Evolutionary conservation across 2,113 vertebrate genomes (phyloP).

Genomic region (Ophiodon elongatus): DNA sequence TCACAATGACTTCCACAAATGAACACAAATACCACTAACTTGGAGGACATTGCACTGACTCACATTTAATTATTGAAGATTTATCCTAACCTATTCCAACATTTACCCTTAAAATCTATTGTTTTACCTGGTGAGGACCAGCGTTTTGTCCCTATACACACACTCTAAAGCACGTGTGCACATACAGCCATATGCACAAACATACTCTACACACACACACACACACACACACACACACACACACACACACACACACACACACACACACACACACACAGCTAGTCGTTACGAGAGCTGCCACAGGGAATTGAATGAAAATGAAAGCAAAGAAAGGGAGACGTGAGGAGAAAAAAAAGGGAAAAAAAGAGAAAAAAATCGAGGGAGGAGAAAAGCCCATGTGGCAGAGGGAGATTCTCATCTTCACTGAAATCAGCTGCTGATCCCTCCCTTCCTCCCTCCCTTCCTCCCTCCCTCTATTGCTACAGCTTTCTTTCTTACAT

Average conservation of each 20-base stretch:
- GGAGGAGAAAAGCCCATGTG: constrained; percentile 79
- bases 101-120: background rate
- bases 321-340: constrained; percentile 51
- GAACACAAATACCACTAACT: background rate
- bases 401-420: constrained; percentile 80
- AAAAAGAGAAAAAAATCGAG: constrained; percentile 42
- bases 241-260: constrained; percentile 26
- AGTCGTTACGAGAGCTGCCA: constrained; percentile 62
- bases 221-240: constrained; percentile 9
- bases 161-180: constrained; percentile 8
- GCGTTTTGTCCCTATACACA: background rate
- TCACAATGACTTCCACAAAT: constrained; percentile 5
- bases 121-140: constrained; percentile 4
- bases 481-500: constrained; percentile 36
- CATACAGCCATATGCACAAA: constrained; percentile 17
- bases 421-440: constrained; percentile 77
- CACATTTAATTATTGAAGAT: background rate
- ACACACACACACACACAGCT: constrained; percentile 28
- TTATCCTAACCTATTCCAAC: background rate
- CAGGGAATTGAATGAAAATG: constrained; percentile 62
- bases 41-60: background rate
- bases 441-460: constrained; percentile 38
- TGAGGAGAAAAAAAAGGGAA: constrained; percentile 11
- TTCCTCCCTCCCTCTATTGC: background rate
- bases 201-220: constrained; percentile 14